Conservation (phyloP, 2,888 invertebrate genomes). For the Micropterix aruncella region DNA sequence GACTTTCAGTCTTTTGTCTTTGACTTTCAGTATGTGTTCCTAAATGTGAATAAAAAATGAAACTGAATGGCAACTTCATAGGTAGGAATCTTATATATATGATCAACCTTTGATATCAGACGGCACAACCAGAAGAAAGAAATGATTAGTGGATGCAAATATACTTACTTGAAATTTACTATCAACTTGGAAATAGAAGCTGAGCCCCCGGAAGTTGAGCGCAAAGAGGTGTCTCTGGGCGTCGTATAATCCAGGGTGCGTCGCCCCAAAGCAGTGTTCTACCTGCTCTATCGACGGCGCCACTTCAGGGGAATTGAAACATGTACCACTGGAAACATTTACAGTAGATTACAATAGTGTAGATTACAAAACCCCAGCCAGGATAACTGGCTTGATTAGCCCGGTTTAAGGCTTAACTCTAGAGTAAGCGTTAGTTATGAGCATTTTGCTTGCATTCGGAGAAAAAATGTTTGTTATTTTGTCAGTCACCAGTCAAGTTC, state of each 20-base stretch:
- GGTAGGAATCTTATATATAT: neutral
- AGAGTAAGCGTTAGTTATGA: no score
- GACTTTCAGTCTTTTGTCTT: no score
- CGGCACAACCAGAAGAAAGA: neutral
- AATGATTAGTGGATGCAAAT: conserved; percentile 6
- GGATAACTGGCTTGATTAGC: no score
- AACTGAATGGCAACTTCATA: no score
- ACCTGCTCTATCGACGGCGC: conserved; percentile 96
- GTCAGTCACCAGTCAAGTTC: no score
- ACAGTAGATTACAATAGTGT: no score
- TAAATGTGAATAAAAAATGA: neutral
- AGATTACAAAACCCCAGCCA: no score
- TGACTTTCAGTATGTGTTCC: no score
- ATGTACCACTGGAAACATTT: conserved; percentile 49
- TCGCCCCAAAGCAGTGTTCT: conserved; percentile 97
- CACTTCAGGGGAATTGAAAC: conserved; percentile 87
- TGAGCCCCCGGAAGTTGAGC: conserved; percentile 90
- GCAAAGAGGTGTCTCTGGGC: conserved; percentile 90
- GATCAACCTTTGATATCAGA: neutral
- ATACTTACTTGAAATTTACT: conserved; percentile 59
- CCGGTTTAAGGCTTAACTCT: no score
- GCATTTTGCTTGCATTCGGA: no score
- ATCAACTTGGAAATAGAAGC: conserved; percentile 95
- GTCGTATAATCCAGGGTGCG: conserved; percentile 96
- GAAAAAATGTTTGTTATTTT: no score